Conservation (phyloP, 2,888 invertebrate species). For the Argyresthia goedartella region DNA sequence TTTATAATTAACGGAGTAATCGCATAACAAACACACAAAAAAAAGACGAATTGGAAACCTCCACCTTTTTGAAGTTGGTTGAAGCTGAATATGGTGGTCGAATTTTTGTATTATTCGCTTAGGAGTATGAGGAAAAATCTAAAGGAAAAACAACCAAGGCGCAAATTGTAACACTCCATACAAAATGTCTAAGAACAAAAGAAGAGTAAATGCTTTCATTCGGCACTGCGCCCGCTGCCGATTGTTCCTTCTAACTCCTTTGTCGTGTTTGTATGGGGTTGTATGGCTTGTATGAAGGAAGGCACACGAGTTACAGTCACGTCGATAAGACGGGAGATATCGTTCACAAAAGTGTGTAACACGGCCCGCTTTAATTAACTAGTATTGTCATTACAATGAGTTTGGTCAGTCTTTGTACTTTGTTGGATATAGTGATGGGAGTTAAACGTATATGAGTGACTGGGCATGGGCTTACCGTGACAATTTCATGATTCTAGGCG, state of each 20-base stretch:
- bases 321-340: slow-evolving; percentile 8
- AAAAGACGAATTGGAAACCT: too few relatives aligned
- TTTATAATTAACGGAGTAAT: too few relatives aligned
- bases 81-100: neutral
- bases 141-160: neutral
- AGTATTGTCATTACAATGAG: slow-evolving; percentile 27
- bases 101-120: neutral
- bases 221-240: neutral
- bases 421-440: neutral
- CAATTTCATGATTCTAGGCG: too few relatives aligned
- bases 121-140: neutral
- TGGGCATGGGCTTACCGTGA: too few relatives aligned
- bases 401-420: slow-evolving; percentile 26
- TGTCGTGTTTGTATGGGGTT: neutral
- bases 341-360: slow-evolving; percentile 31
- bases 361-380: slow-evolving; percentile 33
- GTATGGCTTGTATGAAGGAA: neutral
- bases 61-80: neutral
- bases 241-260: neutral
- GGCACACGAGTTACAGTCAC: neutral
- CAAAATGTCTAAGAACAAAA: neutral
- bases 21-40: too few relatives aligned
- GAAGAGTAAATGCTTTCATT: neutral
- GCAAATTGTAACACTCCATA: neutral
- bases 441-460: neutral